Base-by-base conservation (phyloP, 2,888 invertebrate species). In the Hypercompe scribonia region DNA sequence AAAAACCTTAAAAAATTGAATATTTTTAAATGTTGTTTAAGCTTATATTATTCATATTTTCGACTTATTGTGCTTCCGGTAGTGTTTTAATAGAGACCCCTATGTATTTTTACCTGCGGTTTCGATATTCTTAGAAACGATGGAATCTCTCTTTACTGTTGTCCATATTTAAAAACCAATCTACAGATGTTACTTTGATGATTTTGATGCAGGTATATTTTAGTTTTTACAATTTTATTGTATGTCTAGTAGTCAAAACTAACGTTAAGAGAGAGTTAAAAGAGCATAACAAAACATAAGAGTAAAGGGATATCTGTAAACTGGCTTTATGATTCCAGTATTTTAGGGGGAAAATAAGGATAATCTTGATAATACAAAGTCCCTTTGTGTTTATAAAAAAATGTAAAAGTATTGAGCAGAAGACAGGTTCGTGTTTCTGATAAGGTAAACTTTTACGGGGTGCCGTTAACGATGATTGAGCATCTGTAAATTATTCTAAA, bases 81-180 rank as follows among this genome's bases (percentile, higher is more conserved):
- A 42, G 63, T 65, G 36, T 34, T 54, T 33, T 46, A 63, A 66
- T 36, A 73, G 36, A 68, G 77, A 21, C 65, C 74, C 72, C 74
- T 74, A 77, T 79, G 68, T 72, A 42, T 39, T 73, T 78, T 74
- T 82, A 84, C 82, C 84, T 83, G 82, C 76, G 71, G 58, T 70
- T 68, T 63, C 39, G 65, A 70, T 42, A 69, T 84, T 85, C 82
- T 75, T 68, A 72, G 82, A 80, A 84, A 68, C 58, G 77, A 78
- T 74, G 73, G 75, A 76, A 78, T 79, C 71, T 68, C 65, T 64
- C 64, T 54, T n/a, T n/a, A n/a, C n/a, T n/a, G 3, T n/a, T 24
- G n/a, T 15, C 13, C 4, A 61, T 31, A 28, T 18, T 18, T 7
- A 18, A 31, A 15, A 61, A 61, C 3, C 61, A 28, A 28, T 13